Base-by-base conservation (phyloP, 2,888 invertebrate species). In the Drosophila quinaria region DNA sequence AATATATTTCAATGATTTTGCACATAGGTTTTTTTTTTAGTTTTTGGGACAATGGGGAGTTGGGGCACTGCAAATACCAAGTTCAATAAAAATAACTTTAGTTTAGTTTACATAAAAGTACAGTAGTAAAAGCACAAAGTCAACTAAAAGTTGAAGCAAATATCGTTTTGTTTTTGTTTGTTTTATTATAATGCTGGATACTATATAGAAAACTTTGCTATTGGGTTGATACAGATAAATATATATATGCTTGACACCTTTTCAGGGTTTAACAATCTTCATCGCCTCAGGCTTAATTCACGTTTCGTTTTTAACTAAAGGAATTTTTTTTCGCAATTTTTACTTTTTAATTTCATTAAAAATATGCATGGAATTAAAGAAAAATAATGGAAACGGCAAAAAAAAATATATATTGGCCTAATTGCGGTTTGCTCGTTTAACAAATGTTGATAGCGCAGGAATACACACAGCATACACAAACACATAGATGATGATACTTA, bases 291-390 rank as follows among this genome's bases (percentile, higher is more conserved):
- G 79, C 79, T 44, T 61, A 39, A 58, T 64, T 60, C 49, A 74
- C 19, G 22, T 29, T 46, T 56, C 37, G 58, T 59, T 81, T 85
- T 82, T 50, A 80, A 75, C 67, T 81, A 81, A 46, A 31, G 64
- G 51, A 74, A 68, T 67, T 70, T 49, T 70, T 49, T 54, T 25
- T 5, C 42, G 41, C 58, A 51, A 63, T 54, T 4, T 25, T 41
- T 51, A 29, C 50, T 81, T 74, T 82, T 65, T 55, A 82, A 82
- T 87, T 85, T 46, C 52, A 67, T 81, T 72, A 80, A 82, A 69
- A 70, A 64, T 68, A 72, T 80, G 50, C 19, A 55, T 63, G 78
- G 60, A 70, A 70, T 62, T 60, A 19, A 58, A 61, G 35, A 13
- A 31, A 66, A 61, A 44, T 25, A 41, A 22, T 29, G 5, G 5